These are phyloP conservation scores for Nemoura dubitans DNA, from an alignment of 2,888 invertebrate species.

Conservation along the genomic window DNA sequence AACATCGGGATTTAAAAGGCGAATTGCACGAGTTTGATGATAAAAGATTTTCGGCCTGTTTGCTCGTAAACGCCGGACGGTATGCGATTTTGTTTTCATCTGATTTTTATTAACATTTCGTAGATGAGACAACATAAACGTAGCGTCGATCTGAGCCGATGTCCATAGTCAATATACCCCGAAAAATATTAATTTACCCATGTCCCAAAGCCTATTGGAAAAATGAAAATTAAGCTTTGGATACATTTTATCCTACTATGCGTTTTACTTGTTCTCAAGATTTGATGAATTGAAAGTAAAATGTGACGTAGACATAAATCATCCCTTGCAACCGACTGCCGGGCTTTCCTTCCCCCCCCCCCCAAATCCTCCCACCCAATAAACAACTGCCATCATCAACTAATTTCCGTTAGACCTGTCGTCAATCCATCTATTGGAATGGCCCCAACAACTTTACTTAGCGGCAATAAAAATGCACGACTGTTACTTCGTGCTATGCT, in stretches of 20 bases:
- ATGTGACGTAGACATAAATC: slow-evolving; percentile 14
- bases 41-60: slow-evolving; percentile 2
- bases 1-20: slow-evolving; percentile 46
- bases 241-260: background rate
- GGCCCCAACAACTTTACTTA: background rate
- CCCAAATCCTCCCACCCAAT: slow-evolving; percentile 13
- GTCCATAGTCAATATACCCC: background rate
- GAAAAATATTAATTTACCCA: background rate
- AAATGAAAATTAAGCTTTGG: background rate
- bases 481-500: slow-evolving; percentile 1
- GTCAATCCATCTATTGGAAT: slow-evolving; percentile 29
- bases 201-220: background rate
- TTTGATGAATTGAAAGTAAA: background rate
- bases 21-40: slow-evolving; percentile 35
- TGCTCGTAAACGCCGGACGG: background rate
- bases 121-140: background rate
- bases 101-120: background rate
- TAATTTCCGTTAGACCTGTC: slow-evolving; percentile 16
- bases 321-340: background rate
- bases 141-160: background rate
- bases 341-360: background rate
- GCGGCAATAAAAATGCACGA: background rate
- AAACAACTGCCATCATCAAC: slow-evolving; percentile 35
- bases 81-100: background rate
- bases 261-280: background rate